Base-by-base conservation (phyloP, 2,113 vertebrate genomes). In the Mionectes macconnelli region DNA sequence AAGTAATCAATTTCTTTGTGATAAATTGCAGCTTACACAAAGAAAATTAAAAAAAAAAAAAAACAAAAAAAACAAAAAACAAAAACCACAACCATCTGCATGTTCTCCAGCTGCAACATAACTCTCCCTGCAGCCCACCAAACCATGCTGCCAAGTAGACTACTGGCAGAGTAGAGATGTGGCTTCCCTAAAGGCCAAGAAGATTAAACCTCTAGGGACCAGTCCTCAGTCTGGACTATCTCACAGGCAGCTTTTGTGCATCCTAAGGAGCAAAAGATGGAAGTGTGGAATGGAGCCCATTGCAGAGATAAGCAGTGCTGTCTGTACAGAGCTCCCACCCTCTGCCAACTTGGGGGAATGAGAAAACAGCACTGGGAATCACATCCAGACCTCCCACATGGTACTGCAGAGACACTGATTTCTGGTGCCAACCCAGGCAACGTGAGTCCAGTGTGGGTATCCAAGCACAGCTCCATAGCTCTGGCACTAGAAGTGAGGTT, bases 341-440 rank as follows among this genome's bases (percentile, higher is more conserved):
- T 84, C 68, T 67, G 83, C 73, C 94, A 96, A 87, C 69, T 84
- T 94, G 62, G 28, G n/a, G 42, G 56, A 87, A 93, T 63, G 80
- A 92, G 82, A 92, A 83, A 93, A 82, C 89, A 96, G 90, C 69
- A 68, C 59, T 63, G 63, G 68, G 88, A 95, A 96, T 83, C 69
- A 94, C 90, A 95, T 89, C 69, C 94, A 97, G 89, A 91, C 79
- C 85, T 96, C 97, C 93, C 87, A 96, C 89, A 80, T 96, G 76
- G 66, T 91, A 82, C 92, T 92, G 88, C 96, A 97, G 90, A 96
- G 94, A 87, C 63, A 68, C 39, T 0, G 1, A 45, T 57, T 72
- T 73, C 72, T 9, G 3, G 33, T 87, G 89, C 87, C 95, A 95
- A 39, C 42, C 50, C 75, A 92, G 92, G 76, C 86, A 81, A 73